Conservation (phyloP, 1,140 invertebrate species). For the Drosophila pandora region DNA sequence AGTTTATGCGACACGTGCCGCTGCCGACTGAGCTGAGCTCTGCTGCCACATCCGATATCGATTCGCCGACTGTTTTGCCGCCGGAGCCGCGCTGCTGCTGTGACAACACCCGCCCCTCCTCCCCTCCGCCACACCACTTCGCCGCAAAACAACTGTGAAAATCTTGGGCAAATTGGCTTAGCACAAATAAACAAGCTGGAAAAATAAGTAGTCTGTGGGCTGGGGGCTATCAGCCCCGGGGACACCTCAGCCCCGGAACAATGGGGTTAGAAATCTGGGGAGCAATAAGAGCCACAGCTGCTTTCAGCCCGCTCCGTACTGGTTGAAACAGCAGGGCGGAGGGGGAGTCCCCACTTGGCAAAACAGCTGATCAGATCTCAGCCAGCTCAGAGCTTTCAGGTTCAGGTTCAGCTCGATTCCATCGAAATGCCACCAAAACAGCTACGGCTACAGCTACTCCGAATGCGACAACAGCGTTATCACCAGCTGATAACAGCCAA, state of each 20-base stretch:
- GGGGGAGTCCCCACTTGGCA: not conserved
- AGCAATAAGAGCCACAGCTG: conserved; percentile 44
- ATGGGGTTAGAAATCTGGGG: conserved; percentile 34
- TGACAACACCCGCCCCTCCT: too few species aligned
- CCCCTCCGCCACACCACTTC: too few species aligned
- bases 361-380: conserved; percentile 64
- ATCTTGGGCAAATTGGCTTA: conserved; percentile 76
- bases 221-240: not conserved
- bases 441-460: not conserved
- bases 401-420: conserved; percentile 18
- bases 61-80: too few species aligned
- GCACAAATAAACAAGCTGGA: conserved; percentile 63
- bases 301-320: conserved; percentile 17
- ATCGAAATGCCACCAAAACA: conserved; percentile 61
- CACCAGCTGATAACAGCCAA: conserved; percentile 22
- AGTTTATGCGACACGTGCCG: too few species aligned
- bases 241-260: conserved; percentile 1
- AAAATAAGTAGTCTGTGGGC: conserved; percentile 7
- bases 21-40: too few species aligned
- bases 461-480: conserved; percentile 19
- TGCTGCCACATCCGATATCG: conserved; percentile 3
- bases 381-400: not conserved
- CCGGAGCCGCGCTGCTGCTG: not conserved
- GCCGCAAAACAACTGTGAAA: conserved; percentile 26
- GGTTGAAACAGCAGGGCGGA: not conserved